Percentiles rank a stretch among this genome's conserved stretches.
Conservation (phyloP, 2,888 invertebrate species). For the Dynastes tityus region DNA sequence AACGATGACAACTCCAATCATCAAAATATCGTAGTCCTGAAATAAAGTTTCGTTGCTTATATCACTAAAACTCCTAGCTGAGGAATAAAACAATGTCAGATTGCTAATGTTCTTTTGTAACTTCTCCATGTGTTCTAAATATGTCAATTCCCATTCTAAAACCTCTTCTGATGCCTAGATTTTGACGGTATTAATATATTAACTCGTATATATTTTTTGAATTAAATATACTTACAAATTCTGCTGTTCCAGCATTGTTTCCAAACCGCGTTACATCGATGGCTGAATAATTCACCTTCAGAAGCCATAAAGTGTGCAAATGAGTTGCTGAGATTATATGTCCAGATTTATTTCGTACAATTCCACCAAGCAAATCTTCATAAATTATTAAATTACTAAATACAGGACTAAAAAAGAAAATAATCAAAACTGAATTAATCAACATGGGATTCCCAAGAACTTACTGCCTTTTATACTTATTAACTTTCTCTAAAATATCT, state of each 20-base stretch:
- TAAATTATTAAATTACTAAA: constrained; percentile 80
- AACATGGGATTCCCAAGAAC: constrained; percentile 52
- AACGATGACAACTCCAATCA: constrained; percentile 80
- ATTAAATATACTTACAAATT: constrained; percentile 74
- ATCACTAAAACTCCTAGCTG: constrained; percentile 84
- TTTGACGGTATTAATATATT: constrained; percentile 32
- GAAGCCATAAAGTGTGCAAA: constrained; percentile 77
- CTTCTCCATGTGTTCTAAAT: constrained; percentile 71
- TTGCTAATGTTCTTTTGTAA: constrained; percentile 66
- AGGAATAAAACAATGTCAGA: constrained; percentile 73
- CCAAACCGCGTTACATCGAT: constrained; percentile 79
- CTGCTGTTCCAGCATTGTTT: constrained; percentile 82
- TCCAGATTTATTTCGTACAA: constrained; percentile 75
- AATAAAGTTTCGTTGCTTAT: constrained; percentile 81
- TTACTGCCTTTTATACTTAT: constrained; percentile 73
- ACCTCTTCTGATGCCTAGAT: constrained; percentile 72
- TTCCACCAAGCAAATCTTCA: constrained; percentile 76
- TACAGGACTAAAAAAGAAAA: constrained; percentile 72
- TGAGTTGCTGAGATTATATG: constrained; percentile 78
- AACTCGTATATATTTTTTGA: constrained; percentile 10
- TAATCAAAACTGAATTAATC: too few relatives aligned
- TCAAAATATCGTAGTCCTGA: constrained; percentile 81
- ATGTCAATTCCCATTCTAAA: constrained; percentile 77
- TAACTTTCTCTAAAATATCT: constrained; percentile 77
- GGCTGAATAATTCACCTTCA: constrained; percentile 79